Conservation (phyloP, 2,888 invertebrate genomes). For the Pecten maximus region DNA sequence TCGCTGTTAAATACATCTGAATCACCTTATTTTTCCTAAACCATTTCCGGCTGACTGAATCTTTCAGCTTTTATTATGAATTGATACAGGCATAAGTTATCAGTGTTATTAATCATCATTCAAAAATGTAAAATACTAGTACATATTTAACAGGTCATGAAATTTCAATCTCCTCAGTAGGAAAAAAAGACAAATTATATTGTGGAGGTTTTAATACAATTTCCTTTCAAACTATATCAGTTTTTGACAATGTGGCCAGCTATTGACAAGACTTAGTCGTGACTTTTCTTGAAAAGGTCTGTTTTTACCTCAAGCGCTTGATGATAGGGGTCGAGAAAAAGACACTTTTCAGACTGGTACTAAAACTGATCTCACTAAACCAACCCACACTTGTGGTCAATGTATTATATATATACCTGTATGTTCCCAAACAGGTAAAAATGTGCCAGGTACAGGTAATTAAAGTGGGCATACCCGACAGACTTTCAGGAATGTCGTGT, state of each 20-base stretch:
- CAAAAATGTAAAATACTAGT: neutral
- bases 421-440: neutral
- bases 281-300: neutral
- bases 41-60: slow-evolving; percentile 9
- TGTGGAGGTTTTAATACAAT: neutral
- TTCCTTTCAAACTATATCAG: neutral
- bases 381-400: slow-evolving; percentile 11
- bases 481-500: neutral
- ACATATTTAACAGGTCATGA: slow-evolving; percentile 13
- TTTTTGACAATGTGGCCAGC: neutral
- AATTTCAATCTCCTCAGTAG: slow-evolving; percentile 23
- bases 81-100: neutral
- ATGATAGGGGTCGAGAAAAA: neutral
- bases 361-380: neutral
- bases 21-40: neutral
- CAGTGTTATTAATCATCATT: slow-evolving; percentile 14
- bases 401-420: neutral
- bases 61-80: neutral
- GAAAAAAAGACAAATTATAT: neutral
- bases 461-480: neutral
- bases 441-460: neutral
- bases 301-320: neutral
- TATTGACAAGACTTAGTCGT: neutral
- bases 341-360: neutral
- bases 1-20: neutral